phyloP scores from a whole-genome alignment of 2,888 invertebrate species.

The Drosophila cyrtoloma region DNA sequence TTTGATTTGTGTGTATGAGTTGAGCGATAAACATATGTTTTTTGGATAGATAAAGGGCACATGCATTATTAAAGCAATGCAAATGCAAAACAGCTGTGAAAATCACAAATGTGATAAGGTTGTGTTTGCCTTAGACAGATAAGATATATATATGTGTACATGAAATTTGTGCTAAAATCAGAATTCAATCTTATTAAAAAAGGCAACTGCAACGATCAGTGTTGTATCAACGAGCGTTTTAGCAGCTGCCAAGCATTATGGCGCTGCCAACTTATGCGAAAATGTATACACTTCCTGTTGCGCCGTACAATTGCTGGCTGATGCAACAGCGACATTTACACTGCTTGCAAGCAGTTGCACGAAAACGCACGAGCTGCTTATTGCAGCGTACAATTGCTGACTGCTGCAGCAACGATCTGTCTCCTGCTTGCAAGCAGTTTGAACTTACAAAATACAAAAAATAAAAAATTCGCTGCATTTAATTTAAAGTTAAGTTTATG shows the following conservation, averaged over 20 bases:
- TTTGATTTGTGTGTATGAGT: background rate
- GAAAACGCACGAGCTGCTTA: background rate
- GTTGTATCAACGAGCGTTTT: constrained; percentile 2
- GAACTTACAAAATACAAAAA: background rate
- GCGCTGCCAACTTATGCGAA: constrained; percentile 10
- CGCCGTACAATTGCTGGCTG: background rate
- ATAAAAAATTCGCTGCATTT: background rate
- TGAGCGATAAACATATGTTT: background rate
- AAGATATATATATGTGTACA: background rate
- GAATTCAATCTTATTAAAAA: background rate
- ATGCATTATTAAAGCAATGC: background rate
- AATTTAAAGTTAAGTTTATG: constrained; percentile 40
- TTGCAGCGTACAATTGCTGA: background rate
- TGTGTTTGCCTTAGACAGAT: background rate
- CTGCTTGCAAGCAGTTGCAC: constrained; percentile 12
- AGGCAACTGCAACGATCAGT: background rate
- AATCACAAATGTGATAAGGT: background rate
- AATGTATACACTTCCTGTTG: background rate
- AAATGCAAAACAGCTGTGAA: background rate
- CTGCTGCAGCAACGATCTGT: background rate
- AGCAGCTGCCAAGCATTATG: background rate
- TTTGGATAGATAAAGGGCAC: background rate
- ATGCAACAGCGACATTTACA: constrained; percentile 4
- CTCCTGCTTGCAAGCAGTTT: constrained; percentile 27
- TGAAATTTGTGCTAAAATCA: background rate